Evolutionary conservation across 2,113 vertebrate genomes (phyloP).

Genomic region (Pelusios castaneus): DNA sequence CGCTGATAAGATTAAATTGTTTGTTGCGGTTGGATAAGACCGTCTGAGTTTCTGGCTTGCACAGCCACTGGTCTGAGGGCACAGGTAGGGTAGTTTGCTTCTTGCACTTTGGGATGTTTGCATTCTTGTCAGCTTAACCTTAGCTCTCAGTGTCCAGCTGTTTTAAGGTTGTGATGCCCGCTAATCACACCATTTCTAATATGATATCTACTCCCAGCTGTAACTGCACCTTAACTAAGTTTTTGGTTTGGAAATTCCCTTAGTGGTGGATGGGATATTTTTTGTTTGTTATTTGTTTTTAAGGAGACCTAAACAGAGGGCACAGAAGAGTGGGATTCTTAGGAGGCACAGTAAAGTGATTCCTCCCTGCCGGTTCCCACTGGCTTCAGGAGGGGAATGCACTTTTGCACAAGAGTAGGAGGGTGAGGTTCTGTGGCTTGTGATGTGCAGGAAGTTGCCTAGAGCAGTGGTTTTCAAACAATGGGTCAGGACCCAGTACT

Average conservation of each 20-base stretch:
- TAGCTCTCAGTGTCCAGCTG: constrained; percentile 43
- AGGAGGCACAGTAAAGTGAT: not conserved
- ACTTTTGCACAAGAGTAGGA: not conserved
- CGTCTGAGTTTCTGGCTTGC: constrained; percentile 16
- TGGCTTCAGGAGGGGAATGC: not conserved
- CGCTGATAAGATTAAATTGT: constrained; percentile 73
- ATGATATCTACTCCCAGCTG: not conserved
- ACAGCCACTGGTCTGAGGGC: constrained; percentile 22
- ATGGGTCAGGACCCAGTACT: too few species aligned
- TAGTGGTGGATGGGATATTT: not conserved
- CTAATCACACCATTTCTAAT: not conserved
- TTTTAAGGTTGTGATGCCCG: not conserved
- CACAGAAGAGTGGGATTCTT: not conserved
- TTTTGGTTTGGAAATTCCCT: not conserved
- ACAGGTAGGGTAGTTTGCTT: constrained; percentile 54
- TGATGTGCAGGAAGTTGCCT: not conserved
- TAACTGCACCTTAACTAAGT: not conserved
- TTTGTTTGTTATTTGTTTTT: not conserved
- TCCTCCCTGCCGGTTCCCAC: not conserved
- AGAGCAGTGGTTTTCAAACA: too few species aligned
- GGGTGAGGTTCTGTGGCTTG: not conserved
- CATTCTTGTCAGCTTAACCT: constrained; percentile 27
- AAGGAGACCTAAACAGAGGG: not conserved
- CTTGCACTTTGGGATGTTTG: constrained; percentile 64
- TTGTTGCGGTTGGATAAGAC: constrained; percentile 42